Evolutionary conservation across 2,888 invertebrate genomes (phyloP).

Genomic region (Arrhopalites spinosus): DNA sequence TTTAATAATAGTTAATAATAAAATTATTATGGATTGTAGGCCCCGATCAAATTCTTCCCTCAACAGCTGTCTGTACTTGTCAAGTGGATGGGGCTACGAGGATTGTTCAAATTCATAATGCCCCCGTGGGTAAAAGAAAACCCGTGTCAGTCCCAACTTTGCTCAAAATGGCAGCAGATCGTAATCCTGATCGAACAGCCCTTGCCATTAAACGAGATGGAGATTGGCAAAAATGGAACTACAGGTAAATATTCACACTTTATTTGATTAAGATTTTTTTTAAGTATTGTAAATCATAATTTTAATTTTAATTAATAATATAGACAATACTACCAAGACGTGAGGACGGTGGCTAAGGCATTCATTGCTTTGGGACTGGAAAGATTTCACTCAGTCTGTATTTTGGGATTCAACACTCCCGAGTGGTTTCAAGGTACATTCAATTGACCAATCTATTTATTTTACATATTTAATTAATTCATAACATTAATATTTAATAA

Average conservation of each 20-base stretch:
- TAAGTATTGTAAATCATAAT: background rate
- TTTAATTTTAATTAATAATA: too few species aligned
- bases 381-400: constrained; percentile 78
- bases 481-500: too few species aligned
- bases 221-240: constrained; percentile 60
- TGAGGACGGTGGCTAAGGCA: constrained; percentile 78
- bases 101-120: constrained; percentile 61
- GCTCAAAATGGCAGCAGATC: constrained; percentile 68
- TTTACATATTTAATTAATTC: too few species aligned
- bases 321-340: constrained; percentile 77
- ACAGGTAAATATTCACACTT: constrained; percentile 51
- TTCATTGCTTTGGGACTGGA: constrained; percentile 84
- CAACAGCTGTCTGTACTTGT: constrained; percentile 66
- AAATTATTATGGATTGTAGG: constrained; percentile 61
- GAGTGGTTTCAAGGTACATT: constrained; percentile 76
- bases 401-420: constrained; percentile 88
- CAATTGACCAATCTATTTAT: too few species aligned
- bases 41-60: constrained; percentile 72
- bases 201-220: constrained; percentile 67
- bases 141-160: constrained; percentile 78
- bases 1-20: too few species aligned
- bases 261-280: background rate
- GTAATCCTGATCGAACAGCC: constrained; percentile 71
- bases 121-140: constrained; percentile 61
- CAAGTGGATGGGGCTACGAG: constrained; percentile 69